Evolutionary conservation across 2,888 invertebrate genomes (phyloP), one percentile per base, ranked within the genome.

Genomic region (Pherbina coryleti): DNA sequence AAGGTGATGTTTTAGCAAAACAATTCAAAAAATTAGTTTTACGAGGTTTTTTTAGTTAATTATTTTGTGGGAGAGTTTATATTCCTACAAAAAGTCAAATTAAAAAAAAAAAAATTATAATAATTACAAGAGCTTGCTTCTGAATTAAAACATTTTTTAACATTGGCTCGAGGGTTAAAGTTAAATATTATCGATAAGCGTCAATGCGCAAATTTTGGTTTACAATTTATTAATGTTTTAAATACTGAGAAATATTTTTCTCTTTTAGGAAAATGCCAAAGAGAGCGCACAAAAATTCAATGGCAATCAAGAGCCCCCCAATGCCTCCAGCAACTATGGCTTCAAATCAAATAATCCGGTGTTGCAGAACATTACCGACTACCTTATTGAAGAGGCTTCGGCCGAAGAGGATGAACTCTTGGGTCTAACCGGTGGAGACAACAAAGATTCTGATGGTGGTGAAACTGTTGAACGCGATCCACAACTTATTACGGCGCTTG

Each of bases 321-420:
- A 76, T 17, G 70, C 75, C 31, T 71, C 67, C 5, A 69, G 28
- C 22, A 67, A 57, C n/a, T 80, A 93, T 85, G 95, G 95, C 62
- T 91, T 96, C 57, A 93, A 94, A 70, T 95, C 96, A 0, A 94
- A 94, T 84, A 99, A 99, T 91, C 99, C 99, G 0, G 95, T 99
- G 7, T 91, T 99, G 79, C 95, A 97, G 87, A 98, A 98, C 88
- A 98, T 99, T 83, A 98, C 98, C 0, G 98, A 99, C 88, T 98
- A 97, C 88, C 91, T 99, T 73, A 98, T 99, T 81, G 99, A 99
- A 89, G 99, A 99, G 90, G 98, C 98, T 0, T 97, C 97, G 5
- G 98, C 98, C 0, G 99, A 99, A 90, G 99, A 99, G 87, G 99
- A 99, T 83, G 98, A 98, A 88, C 90, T 97, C 2, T 89, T 97